These are phyloP conservation scores for Poeciliopsis turrubarensis DNA, from an alignment of 2,113 vertebrate genomes.

Conservation along the genomic window DNA sequence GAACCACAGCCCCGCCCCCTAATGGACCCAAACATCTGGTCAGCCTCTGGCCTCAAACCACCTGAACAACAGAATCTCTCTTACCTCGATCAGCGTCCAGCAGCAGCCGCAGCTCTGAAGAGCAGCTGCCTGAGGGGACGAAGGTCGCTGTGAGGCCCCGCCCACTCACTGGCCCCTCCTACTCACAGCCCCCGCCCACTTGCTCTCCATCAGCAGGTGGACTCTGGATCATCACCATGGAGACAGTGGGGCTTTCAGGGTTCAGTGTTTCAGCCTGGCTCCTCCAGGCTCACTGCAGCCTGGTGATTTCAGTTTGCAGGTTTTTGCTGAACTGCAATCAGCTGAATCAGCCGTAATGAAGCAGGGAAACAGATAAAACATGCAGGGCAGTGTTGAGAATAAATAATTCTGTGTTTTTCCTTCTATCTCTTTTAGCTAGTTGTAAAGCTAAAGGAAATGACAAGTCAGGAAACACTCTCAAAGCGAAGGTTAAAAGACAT, in stretches of 20 bases:
- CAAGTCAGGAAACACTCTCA: too few relatives aligned
- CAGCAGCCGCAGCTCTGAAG: slow-evolving; percentile 15
- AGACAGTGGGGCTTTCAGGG: background rate
- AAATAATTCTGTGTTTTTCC: too few relatives aligned
- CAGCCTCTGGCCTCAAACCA: background rate
- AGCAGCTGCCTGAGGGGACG: slow-evolving; percentile 29
- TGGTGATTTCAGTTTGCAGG: too few relatives aligned
- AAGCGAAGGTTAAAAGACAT: too few relatives aligned
- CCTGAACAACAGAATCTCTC: slow-evolving; percentile 12
- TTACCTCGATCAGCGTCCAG: slow-evolving; percentile 49
- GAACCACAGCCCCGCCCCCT: background rate
- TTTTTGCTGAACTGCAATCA: too few relatives aligned
- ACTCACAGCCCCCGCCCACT: background rate
- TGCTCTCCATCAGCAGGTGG: background rate
- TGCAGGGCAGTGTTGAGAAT: too few relatives aligned
- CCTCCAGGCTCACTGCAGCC: too few relatives aligned
- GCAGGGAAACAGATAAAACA: too few relatives aligned
- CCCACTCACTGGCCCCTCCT: slow-evolving; percentile 26
- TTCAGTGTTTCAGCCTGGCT: background rate
- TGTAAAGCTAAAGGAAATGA: too few relatives aligned
- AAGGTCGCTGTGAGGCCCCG: slow-evolving; percentile 40
- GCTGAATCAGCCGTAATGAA: too few relatives aligned
- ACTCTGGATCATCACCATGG: background rate
- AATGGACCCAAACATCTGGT: background rate
- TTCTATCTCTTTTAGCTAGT: too few relatives aligned